These are phyloP conservation scores for Caranx melampygus DNA, from an alignment of 2,113 vertebrate species.

Conservation along the genomic window DNA sequence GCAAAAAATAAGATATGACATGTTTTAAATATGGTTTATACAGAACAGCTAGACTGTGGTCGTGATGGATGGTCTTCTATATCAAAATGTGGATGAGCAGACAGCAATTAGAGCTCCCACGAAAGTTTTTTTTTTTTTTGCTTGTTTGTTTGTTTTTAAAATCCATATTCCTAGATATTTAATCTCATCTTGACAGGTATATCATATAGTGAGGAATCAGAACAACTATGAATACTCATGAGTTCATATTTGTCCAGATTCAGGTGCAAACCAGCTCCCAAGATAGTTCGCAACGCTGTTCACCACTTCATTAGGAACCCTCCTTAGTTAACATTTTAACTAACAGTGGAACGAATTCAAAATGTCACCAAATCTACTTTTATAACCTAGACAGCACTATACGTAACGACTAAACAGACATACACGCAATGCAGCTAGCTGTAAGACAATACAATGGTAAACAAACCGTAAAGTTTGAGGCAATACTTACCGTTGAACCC, in stretches of 20 bases:
- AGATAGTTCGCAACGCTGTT: neutral
- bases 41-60: neutral
- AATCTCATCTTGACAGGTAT: too few relatives aligned
- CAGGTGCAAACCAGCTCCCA: too few relatives aligned
- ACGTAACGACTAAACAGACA: neutral
- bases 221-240: too few relatives aligned
- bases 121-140: too few relatives aligned
- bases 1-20: too few relatives aligned
- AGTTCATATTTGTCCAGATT: too few relatives aligned
- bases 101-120: neutral
- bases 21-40: neutral
- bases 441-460: neutral
- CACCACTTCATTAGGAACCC: neutral
- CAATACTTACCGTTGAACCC: conserved; percentile 89
- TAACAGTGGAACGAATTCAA: neutral
- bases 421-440: neutral
- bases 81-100: neutral
- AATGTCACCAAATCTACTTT: neutral
- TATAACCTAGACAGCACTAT: neutral
- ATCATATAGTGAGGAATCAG: too few relatives aligned
- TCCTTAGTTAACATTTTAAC: too few relatives aligned
- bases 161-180: too few relatives aligned
- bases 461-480: neutral
- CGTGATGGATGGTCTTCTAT: neutral
- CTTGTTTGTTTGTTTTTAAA: too few relatives aligned